Evolutionary conservation across 1,140 invertebrate species (phyloP), one percentile per base, ranked within the genome.

Genomic region (Eurosta solidaginis): DNA sequence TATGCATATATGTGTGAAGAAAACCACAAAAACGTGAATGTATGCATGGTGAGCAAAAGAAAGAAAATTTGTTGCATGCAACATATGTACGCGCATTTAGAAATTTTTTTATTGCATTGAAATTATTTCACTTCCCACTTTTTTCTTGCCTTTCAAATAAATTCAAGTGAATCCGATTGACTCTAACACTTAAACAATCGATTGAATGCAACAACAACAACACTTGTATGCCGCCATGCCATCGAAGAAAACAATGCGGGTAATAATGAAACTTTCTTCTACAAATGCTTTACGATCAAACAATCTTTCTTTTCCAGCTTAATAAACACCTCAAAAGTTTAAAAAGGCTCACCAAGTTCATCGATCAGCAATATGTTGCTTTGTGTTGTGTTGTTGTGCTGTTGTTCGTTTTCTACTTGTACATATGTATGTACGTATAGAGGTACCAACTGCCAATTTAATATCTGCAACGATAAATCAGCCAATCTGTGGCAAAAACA

Each of bases 391-490:
- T 33, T 12, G 52, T 59, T 59, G 52, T 5, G n/a, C n/a, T 59
- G 52, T 59, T 59, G 50, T 25, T 54, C 2, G 5, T 54, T 33
- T 36, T 40, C 1, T 40, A 14, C 7, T 5, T 73, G 40, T 7
- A 20, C 2, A 33, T 73, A n/a, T 74, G 20, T 74, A 45, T 52
- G 22, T n/a, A 10, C n/a, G n/a, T n/a, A n/a, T n/a, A n/a, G n/a
- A n/a, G n/a, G n/a, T 73, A 44, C 36, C 76, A 45, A 68, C 76
- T 59, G 33, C 33, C 73, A 74, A 74, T 74, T 74, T 73, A 59
- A 63, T 77, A 77, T 77, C 77, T 77, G 36, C 54, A 49, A 68
- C 77, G 59, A 77, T 77, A 77, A 77, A 77, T 77, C 77, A 77
- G 77, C 54, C 77, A 77, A 77, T 68, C 59, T 77, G 12, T 27